Evolutionary conservation across 2,797 vertebrate species (phyloP), one percentile per base, ranked within the genome.

Genomic region (Delichon dasypus): DNA sequence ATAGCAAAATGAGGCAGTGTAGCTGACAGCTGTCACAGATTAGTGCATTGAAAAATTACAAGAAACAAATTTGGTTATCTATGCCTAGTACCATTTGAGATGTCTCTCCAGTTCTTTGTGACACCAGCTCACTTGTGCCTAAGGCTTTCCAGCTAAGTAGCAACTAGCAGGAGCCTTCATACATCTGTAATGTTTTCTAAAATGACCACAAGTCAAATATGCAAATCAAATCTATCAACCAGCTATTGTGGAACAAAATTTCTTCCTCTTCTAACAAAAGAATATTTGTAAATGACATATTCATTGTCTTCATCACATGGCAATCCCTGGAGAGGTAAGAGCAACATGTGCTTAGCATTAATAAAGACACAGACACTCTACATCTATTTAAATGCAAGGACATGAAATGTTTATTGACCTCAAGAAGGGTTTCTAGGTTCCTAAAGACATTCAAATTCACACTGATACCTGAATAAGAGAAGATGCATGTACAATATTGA

Each of bases 11-110:
- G 55, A 68, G 89, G 75, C 76, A 72, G 58, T 44, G 61, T 85
- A 85, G 87, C 79, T 85, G 77, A 94, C 89, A 92, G 94, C 91
- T 94, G 87, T 66, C 93, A 76, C 2, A 7, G 40, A 94, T 96
- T 92, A 94, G 57, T 50, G 73, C 16, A 80, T 32, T 88, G 62
- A 79, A 92, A 86, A 80, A 42, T 72, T 92, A 75, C 85, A 93
- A 94, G 38, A 88, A 94, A 85, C 34, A 92, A 89, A 81, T 81
- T 68, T 60, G 48, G 23, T 79, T 90, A 80, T 95, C 84, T 88
- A 32, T 90, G 71, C 78, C 65, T 80, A 42, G 65, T 60, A 68
- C 75, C 6, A 22, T 34, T 74, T 71, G 68, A 76, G 88, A 82
- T 36, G 11, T 23, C 42, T 92, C 85, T 85, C 87, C 74, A 58